These are phyloP conservation scores for Budorcas taxicolor DNA, from an alignment of 2,113 vertebrate genomes.

Conservation along the genomic window DNA sequence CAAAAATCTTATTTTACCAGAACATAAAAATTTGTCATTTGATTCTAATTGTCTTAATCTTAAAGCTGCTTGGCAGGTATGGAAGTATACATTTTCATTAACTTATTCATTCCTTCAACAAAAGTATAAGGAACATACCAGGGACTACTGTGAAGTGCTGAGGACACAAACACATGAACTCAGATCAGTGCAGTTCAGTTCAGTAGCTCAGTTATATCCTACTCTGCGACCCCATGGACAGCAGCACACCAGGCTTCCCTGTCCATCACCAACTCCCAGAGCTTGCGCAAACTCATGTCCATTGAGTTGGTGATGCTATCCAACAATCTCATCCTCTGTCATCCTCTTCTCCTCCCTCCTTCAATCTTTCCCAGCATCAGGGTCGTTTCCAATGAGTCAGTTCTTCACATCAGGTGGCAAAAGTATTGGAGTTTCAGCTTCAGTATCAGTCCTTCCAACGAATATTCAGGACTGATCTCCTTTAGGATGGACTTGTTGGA, in stretches of 20 bases:
- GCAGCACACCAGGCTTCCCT: background rate
- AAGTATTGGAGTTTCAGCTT: background rate
- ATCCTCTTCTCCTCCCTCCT: background rate
- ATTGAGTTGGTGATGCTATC: background rate
- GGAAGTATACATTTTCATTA: background rate
- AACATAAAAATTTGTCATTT: background rate
- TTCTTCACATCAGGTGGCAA: background rate
- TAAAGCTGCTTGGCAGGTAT: background rate
- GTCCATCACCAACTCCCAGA: background rate
- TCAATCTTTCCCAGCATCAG: background rate
- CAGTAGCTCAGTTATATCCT: background rate
- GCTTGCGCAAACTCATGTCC: background rate
- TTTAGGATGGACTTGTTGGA: background rate
- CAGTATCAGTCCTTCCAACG: background rate
- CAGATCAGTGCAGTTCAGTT: background rate
- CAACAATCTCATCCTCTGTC: background rate
- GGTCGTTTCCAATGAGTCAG: background rate
- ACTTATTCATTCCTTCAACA: background rate
- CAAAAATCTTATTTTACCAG: background rate
- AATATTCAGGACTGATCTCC: background rate
- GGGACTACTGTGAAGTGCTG: background rate
- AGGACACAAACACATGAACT: background rate
- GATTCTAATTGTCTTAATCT: background rate
- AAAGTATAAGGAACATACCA: background rate
- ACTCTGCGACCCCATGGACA: background rate